Percentiles rank a stretch among this genome's conserved stretches.
Evolutionary conservation across 2,113 vertebrate species (phyloP).

Genomic region (Hemiscyllium ocellatum): DNA sequence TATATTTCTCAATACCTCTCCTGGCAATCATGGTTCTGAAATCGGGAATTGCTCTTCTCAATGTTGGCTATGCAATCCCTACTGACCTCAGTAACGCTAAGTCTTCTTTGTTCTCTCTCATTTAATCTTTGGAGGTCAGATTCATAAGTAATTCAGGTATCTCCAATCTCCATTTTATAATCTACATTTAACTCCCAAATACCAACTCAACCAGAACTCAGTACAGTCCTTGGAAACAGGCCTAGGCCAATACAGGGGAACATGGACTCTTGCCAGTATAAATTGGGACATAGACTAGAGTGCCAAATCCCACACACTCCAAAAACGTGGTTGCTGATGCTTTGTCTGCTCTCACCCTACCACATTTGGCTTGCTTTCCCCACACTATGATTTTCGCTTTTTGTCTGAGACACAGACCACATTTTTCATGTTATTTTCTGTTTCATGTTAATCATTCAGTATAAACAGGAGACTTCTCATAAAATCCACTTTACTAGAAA

Average conservation of each 20-base stretch:
- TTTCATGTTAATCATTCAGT: neutral
- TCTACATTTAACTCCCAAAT: neutral
- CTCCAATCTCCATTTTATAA: neutral
- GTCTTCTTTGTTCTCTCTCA: neutral
- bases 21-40: neutral
- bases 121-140: neutral
- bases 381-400: neutral
- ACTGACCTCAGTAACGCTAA: neutral
- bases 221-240: neutral
- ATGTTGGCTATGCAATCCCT: neutral
- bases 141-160: neutral
- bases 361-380: constrained; percentile 8
- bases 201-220: neutral
- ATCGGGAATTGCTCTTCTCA: neutral
- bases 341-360: neutral
- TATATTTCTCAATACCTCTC: neutral
- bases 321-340: constrained; percentile 1
- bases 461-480: neutral
- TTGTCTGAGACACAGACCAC: neutral
- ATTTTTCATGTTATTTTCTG: constrained; percentile 28
- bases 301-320: constrained; percentile 31
- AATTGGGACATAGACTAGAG: neutral
- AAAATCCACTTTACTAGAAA: neutral
- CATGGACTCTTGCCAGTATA: constrained; percentile 18
- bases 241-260: neutral